phyloP scores from a whole-genome alignment of 2,113 vertebrate genomes.

The Sisor rabdophorus region DNA sequence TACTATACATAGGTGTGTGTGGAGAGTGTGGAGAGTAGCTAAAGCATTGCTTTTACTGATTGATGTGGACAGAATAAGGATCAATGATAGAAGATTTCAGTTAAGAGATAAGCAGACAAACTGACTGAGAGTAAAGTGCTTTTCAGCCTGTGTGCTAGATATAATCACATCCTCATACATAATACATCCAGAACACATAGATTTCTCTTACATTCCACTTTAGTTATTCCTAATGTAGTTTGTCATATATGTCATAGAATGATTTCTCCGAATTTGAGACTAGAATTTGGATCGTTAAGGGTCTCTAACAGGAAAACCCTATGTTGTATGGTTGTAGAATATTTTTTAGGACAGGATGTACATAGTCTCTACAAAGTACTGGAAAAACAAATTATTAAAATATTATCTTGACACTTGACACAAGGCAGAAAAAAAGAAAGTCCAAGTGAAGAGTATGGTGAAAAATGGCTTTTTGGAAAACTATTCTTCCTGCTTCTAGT shows the following conservation, averaged over 20 bases:
- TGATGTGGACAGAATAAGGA: constrained; percentile 13
- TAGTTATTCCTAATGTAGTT: background rate
- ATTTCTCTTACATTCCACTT: background rate
- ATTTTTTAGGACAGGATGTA: background rate
- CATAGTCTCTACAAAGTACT: no score
- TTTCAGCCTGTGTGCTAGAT: background rate
- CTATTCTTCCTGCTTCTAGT: background rate
- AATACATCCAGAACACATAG: background rate
- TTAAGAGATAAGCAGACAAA: constrained; percentile 10
- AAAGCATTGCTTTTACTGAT: constrained; percentile 10
- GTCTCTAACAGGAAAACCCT: background rate
- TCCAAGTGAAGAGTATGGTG: background rate
- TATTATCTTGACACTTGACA: no score
- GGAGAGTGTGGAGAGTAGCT: constrained; percentile 1
- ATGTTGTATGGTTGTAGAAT: background rate
- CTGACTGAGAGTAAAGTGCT: constrained; percentile 2
- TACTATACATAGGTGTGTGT: background rate
- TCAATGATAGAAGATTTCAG: constrained; percentile 27
- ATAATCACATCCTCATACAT: constrained; percentile 1
- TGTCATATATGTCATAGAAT: background rate
- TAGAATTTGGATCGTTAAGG: background rate
- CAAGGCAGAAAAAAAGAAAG: background rate
- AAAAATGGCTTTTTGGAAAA: background rate
- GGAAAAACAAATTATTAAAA: no score
- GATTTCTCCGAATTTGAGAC: background rate